phyloP scores from a whole-genome alignment of 1,140 invertebrate species.

The Rhopalosiphum padi region DNA sequence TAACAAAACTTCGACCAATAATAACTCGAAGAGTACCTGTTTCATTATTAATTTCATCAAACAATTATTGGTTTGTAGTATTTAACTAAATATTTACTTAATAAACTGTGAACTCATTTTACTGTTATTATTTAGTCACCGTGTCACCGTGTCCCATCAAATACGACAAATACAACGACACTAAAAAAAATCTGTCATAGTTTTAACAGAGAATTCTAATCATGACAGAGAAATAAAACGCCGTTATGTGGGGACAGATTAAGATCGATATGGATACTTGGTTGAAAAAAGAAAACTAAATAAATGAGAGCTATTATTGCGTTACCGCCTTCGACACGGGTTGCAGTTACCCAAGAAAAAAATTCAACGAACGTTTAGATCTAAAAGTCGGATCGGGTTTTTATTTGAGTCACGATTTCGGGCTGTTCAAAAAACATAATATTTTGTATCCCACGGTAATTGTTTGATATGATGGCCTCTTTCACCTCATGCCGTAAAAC shows the following conservation, averaged over 20 bases:
- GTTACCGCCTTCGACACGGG: background rate
- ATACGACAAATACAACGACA: background rate
- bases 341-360: constrained; percentile 32
- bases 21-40: background rate
- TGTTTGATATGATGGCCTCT: constrained; percentile 21
- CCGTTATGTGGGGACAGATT: constrained; percentile 27
- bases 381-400: constrained; percentile 50
- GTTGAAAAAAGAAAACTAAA: constrained; percentile 40
- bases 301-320: constrained; percentile 35
- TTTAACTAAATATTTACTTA: background rate
- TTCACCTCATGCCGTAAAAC: background rate
- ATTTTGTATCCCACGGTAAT: constrained; percentile 53
- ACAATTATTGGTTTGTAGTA: background rate
- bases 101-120: constrained; percentile 29
- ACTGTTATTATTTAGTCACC: constrained; percentile 26
- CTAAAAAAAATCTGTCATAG: constrained; percentile 8
- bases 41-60: background rate
- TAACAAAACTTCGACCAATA: background rate
- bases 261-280: constrained; percentile 20
- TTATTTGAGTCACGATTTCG: constrained; percentile 55
- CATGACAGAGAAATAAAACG: constrained; percentile 24
- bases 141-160: constrained; percentile 27
- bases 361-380: constrained; percentile 40
- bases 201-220: constrained; percentile 11
- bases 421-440: constrained; percentile 40